phyloP scores from a whole-genome alignment of 1,140 invertebrate species.

The Lordiphosa collinella region DNA sequence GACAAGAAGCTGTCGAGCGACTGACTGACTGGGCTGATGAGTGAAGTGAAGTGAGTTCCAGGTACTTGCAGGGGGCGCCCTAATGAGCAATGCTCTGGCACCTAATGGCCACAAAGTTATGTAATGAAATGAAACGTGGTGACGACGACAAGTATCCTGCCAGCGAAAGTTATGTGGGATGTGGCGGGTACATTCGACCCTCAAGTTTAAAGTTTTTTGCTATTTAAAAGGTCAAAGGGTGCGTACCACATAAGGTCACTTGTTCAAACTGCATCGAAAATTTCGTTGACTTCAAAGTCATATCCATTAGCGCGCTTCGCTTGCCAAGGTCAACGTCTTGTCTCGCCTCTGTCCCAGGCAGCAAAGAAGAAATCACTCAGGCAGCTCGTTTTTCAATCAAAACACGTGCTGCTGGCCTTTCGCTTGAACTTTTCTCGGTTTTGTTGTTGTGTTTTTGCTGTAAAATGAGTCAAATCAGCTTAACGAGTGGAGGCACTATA shows the following conservation, averaged over 20 bases:
- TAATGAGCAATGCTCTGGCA: constrained; percentile 20
- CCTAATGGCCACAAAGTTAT: constrained; percentile 25
- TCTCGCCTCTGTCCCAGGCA: constrained; percentile 2
- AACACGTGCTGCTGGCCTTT: constrained; percentile 40
- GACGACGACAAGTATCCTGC: neutral
- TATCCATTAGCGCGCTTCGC: constrained; percentile 37
- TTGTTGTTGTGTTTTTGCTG: constrained; percentile 10
- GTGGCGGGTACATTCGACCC: too few species aligned
- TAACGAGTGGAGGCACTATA: neutral
- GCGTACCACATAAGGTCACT: constrained; percentile 24
- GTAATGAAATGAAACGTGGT: constrained; percentile 14
- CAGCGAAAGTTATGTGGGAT: too few species aligned
- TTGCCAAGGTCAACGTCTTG: constrained; percentile 45
- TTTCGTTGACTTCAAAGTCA: constrained; percentile 22
- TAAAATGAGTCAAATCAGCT: constrained; percentile 10
- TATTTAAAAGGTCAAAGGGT: constrained; percentile 1
- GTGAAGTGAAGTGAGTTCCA: neutral
- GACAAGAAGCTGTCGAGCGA: constrained; percentile 21
- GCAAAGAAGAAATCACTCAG: constrained; percentile 48
- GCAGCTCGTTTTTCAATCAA: constrained; percentile 49
- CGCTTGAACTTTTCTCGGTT: constrained; percentile 29
- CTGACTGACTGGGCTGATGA: neutral
- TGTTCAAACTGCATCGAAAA: constrained; percentile 2
- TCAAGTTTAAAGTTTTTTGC: neutral
- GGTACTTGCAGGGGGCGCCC: constrained; percentile 14